Conservation (phyloP, 2,888 invertebrate species). For the Morpho helenor region DNA sequence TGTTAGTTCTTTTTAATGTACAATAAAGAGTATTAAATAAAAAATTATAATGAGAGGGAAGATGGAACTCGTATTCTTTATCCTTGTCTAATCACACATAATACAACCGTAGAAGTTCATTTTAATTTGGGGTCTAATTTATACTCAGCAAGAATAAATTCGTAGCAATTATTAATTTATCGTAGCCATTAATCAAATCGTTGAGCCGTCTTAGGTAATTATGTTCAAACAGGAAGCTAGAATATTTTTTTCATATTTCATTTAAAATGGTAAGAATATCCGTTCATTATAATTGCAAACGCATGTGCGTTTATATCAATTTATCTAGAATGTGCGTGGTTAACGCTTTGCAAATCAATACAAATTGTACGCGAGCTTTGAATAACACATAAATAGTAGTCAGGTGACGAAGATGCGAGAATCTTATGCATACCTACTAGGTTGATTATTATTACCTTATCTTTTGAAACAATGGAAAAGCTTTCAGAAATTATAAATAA, state of each 20-base stretch:
- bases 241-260: neutral
- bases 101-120: too few species aligned
- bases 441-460: slow-evolving; percentile 2
- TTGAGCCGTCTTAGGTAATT: too few species aligned
- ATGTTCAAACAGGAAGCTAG: neutral
- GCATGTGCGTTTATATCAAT: slow-evolving; percentile 33
- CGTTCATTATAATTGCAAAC: slow-evolving; percentile 12
- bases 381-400: slow-evolving; percentile 37
- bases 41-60: too few species aligned
- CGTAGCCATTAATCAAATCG: too few species aligned
- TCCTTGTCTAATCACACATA: too few species aligned
- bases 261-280: neutral
- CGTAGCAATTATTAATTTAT: too few species aligned
- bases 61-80: too few species aligned
- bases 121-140: too few species aligned
- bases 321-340: slow-evolving; percentile 35
- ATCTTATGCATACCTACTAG: slow-evolving; percentile 1
- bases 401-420: slow-evolving; percentile 3
- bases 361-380: slow-evolving; percentile 34
- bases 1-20: too few species aligned
- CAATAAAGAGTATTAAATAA: too few species aligned
- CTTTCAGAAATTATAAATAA: neutral
- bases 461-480: slow-evolving; percentile 1
- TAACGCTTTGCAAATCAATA: slow-evolving; percentile 36
- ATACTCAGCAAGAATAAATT: too few species aligned